A percentile compares a stretch with the other conserved stretches of the same genome.
Evolutionary conservation across 2,113 vertebrate species (phyloP).

Genomic region (Toxotes chatareus): DNA sequence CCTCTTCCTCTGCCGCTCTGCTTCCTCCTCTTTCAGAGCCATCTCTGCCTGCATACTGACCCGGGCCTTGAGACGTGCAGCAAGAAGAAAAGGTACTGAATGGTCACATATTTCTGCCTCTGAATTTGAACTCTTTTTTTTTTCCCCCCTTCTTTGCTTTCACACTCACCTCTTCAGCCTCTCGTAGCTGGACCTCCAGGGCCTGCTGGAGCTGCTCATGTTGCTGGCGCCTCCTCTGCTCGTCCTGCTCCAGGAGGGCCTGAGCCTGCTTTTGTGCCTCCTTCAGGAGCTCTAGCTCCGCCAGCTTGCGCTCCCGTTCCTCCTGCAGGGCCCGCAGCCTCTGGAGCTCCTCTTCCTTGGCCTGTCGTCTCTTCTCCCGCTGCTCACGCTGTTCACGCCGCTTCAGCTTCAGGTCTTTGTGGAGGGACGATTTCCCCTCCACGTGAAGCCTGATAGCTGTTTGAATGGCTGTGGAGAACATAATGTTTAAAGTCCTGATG

Average conservation of each 20-base stretch:
- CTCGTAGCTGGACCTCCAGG: conserved; percentile 89
- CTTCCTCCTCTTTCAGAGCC: conserved; percentile 93
- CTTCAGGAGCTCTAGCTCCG: conserved; percentile 93
- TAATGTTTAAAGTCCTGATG: background rate
- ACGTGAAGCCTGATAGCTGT: conserved; percentile 91
- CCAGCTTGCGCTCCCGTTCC: conserved; percentile 92
- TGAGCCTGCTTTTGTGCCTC: conserved; percentile 93
- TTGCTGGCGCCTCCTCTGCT: conserved; percentile 89
- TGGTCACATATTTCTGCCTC: background rate
- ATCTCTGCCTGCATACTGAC: conserved; percentile 97
- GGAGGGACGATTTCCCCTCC: conserved; percentile 91
- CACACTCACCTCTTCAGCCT: conserved; percentile 90
- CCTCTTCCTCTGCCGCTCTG: conserved; percentile 90
- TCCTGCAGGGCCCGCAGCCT: conserved; percentile 92
- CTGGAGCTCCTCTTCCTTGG: conserved; percentile 92
- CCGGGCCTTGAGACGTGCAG: conserved; percentile 83
- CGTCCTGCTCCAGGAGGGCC: conserved; percentile 89
- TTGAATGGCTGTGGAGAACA: conserved; percentile 90
- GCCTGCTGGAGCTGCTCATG: conserved; percentile 92
- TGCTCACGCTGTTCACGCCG: conserved; percentile 92
- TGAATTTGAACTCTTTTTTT: background rate
- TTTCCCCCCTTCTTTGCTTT: background rate
- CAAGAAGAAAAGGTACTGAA: background rate
- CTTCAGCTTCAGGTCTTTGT: conserved; percentile 94
- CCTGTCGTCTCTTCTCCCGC: conserved; percentile 86